Base-by-base conservation (phyloP, 2,888 invertebrate genomes). In the Zygothrica quintamaculata region DNA sequence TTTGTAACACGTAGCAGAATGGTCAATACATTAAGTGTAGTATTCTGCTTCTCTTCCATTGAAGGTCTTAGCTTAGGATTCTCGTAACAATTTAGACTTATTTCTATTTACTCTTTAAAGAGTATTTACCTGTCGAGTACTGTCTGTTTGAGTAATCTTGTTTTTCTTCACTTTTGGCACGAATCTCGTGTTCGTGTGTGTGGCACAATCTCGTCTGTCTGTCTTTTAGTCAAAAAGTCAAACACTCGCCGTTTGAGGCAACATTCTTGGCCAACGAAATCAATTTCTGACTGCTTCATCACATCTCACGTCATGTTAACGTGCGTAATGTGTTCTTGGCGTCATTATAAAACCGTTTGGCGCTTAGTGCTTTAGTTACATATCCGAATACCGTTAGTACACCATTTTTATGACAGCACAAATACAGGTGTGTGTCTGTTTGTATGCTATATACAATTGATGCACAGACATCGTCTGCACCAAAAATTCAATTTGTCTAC, bases 401-500 rank as follows among this genome's bases (percentile, higher is more conserved):
- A 46, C 22, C 51, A 36, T 59, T 34, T 62, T 62, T 62, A 74
- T 65, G 84, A 76, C 73, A 58, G 67, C 66, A 71, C 69, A 58
- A 36, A 31, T 37, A 12, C 40, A 26, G 11, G 6, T 31, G 11
- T 11, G 48, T 33, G 47, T 66, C 22, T 37, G 52, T 50, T 18
- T 43, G 46, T 42, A 48, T 37, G 61, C 40, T 64, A 60, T n/a
- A n/a, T 69, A 46, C 70, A 75, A 70, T 73, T 73, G 75, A 18
- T 60, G 67, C 52, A 59, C 53, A 68, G 47, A 25, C 25, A 53
- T 60, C 25, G 57, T 60, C 57, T 69, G 72, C 65, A 57, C 46
- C 47, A 34, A 3, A 37, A 82, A 85, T 75, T 85, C 25, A 76
- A 85, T 80, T 85, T 76, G 62, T 79, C 61, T 56, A 58, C 61